Base-by-base conservation (phyloP, 2,113 vertebrate species). In the Atlantisia rogersi region DNA sequence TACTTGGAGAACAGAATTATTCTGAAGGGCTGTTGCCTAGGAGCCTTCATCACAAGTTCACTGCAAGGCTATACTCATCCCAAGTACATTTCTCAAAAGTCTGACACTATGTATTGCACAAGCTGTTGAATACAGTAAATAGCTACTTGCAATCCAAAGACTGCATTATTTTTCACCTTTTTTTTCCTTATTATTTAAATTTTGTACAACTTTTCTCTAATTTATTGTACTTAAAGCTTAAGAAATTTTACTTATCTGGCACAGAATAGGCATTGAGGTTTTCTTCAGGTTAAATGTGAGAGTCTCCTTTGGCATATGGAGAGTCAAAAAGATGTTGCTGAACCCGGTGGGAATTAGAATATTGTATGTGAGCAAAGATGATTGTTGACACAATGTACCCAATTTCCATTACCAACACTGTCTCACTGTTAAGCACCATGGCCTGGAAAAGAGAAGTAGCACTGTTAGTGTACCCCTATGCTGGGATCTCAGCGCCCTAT, bases 391-490 rank as follows among this genome's bases (percentile, higher is more conserved):
- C 6, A 3, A 7, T 22, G 10, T 75, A 26, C 28, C 12, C 10
- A 12, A 14, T 53, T 76, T 46, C 42, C 11, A 4, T 58, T 81
- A 25, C 37, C 31, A 80, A 11, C 24, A 12, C 14, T 53, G 28
- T 39, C 32, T 58, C 35, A 18, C 13, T 31, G 35, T 60, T 78
- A 55, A 73, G 32, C 42, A 39, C 4, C 0, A 2, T 20, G 8
- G 21, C 50, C 63, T 39, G 76, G 63, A 7, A 74, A 44, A 58
- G 31, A 48, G 20, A 39, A 12, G 15, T 17, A 42, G 13, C 29
- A 48, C 62, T 0, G 0, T 15, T 59, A 26, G 9, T 9, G 16
- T 52, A 10, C 4, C 3, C 6, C 6, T 60, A 2, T 80, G 6
- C 40, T 63, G 68, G 55, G 6, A 74, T 39, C 15, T 68, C 22